phyloP scores from a whole-genome alignment of 1,140 invertebrate genomes.

The Pectinophora gossypiella region DNA sequence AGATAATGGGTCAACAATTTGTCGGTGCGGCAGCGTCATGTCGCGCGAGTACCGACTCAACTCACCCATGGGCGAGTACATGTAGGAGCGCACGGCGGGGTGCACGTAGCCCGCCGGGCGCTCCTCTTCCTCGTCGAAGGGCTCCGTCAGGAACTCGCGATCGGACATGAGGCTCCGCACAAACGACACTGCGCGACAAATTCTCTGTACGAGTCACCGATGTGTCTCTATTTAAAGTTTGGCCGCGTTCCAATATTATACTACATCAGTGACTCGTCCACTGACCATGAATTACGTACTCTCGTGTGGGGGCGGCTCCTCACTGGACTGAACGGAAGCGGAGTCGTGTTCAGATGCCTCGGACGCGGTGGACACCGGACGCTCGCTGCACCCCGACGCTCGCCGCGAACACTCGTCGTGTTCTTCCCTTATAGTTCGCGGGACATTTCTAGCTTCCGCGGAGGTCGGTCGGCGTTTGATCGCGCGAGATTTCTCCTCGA shows the following conservation, averaged over 20 bases:
- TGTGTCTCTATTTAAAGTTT: conserved; percentile 65
- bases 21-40: conserved; percentile 38
- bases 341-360: conserved; percentile 65
- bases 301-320: conserved; percentile 63
- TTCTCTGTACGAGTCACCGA: conserved; percentile 55
- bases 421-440: conserved; percentile 33
- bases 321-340: conserved; percentile 68
- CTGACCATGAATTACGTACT: conserved; percentile 64
- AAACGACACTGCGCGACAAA: conserved; percentile 66
- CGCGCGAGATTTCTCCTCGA: conserved; percentile 40
- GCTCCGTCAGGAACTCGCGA: conserved; percentile 64
- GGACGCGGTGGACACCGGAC: conserved; percentile 61
- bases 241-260: conserved; percentile 59
- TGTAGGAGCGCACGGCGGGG: conserved; percentile 70
- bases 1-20: conserved; percentile 41
- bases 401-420: conserved; percentile 33
- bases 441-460: conserved; percentile 33
- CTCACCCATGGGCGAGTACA: conserved; percentile 74
- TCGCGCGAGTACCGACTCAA: conserved; percentile 22
- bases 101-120: conserved; percentile 55
- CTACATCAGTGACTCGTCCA: conserved; percentile 64
- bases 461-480: conserved; percentile 38
- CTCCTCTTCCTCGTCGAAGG: conserved; percentile 65
- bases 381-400: conserved; percentile 50
- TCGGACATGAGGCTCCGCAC: conserved; percentile 66